A percentile compares a stretch with the other conserved stretches of the same genome.
Conservation (phyloP, 37 sponge, comb jelly and placozoan genomes). For the Amphimedon queenslandica region DNA sequence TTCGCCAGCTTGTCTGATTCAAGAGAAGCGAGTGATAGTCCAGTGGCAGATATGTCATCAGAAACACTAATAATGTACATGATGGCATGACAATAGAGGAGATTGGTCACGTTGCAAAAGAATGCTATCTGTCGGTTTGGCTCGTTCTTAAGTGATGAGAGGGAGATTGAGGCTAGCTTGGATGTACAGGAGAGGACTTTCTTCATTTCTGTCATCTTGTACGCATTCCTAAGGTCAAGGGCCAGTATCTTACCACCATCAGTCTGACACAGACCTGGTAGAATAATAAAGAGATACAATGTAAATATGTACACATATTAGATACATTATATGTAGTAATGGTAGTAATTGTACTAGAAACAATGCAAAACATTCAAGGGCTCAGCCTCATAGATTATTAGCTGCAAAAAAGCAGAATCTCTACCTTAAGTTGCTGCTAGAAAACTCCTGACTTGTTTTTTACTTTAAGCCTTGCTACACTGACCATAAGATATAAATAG, state of each 20-base stretch:
- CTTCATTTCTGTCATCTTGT: constrained; percentile 31
- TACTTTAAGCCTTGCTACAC: too few relatives aligned
- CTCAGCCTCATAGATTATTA: too few relatives aligned
- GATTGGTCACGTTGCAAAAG: constrained; percentile 72
- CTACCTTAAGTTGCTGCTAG: too few relatives aligned
- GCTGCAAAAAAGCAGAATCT: too few relatives aligned
- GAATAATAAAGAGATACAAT: neutral
- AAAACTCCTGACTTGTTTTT: too few relatives aligned
- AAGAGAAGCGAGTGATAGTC: constrained; percentile 11
- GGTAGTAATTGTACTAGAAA: neutral
- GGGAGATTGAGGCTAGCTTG: constrained; percentile 36
- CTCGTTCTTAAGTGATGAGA: constrained; percentile 25
- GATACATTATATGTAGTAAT: neutral
- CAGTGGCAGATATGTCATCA: neutral
- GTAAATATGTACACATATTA: neutral
- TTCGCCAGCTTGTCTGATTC: constrained; percentile 17
- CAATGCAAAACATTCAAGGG: too few relatives aligned
- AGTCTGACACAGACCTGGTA: constrained; percentile 5
- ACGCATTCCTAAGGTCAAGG: constrained; percentile 16
- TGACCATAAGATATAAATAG: too few relatives aligned
- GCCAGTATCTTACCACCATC: constrained; percentile 21
- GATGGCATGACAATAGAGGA: constrained; percentile 59
- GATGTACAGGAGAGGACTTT: constrained; percentile 21
- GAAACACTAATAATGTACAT: neutral
- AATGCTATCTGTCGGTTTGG: constrained; percentile 48